Evolutionary conservation across 2,113 vertebrate species (phyloP), one percentile per base, ranked within the genome.

Genomic region (Anseranas semipalmata): DNA sequence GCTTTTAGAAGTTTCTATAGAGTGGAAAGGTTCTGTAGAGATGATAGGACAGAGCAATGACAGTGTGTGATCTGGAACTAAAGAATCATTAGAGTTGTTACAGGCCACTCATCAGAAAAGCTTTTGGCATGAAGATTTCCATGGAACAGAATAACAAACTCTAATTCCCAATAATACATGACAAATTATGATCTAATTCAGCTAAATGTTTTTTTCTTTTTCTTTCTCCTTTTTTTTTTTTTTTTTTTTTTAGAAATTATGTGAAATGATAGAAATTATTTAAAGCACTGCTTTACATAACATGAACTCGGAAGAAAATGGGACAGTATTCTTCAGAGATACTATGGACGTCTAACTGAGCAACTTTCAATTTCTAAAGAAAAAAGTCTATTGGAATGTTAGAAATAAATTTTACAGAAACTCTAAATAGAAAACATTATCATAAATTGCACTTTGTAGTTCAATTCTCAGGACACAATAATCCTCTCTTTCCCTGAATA

Each of bases 351-450:
- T 55, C 35, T 50, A 67, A 70, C 43, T 78, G 5, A 68, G 5
- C 66, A 91, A 67, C 12, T 89, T 41, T 7, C 52, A 41, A 22
- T 70, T 77, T 77, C 9, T 33, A 24, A 15, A 10, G 65, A 68
- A 62, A 41, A 50, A 75, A 7, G 1, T 18, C 22, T 35, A 7
- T 15, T 53, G 8, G 28, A 93, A 91, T 81, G 10, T 45, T 53
- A 65, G 10, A 86, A 93, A 92, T 32, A 80, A 65, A 79, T 78
- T 86, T 84, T 25, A 73, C 18, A 67, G 43, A 75, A 90, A 90
- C 24, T 70, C 25, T 86, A 75, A 80, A 76, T 56, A 83, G 14
- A 92, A 97, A 96, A 91, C 14, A 74, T 41, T 73, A 19, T 65
- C 53, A 89, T 75, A 85, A 50, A 89, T 41, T 86, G 11, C 15